phyloP scores from a whole-genome alignment of 2,113 vertebrate species.

The Aspidoscelis tigris region DNA sequence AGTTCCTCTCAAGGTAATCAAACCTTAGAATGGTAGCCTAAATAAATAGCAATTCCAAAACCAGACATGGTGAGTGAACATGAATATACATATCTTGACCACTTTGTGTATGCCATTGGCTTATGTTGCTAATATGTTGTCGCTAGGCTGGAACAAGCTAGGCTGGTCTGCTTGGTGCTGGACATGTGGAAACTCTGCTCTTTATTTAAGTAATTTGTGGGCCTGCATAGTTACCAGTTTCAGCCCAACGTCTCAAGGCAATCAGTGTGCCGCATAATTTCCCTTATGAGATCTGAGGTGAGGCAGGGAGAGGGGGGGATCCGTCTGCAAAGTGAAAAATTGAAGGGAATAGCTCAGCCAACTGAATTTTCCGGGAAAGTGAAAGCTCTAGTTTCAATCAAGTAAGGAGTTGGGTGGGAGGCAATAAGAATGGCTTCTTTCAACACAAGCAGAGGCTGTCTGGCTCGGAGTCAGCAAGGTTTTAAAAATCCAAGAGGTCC shows the following conservation, averaged over 20 bases:
- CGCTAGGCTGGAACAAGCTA: background rate
- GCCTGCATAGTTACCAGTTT: slow-evolving; percentile 46
- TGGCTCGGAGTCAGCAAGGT: slow-evolving; percentile 67
- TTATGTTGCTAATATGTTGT: slow-evolving; percentile 32
- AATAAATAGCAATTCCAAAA: slow-evolving; percentile 7
- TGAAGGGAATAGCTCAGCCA: slow-evolving; percentile 63
- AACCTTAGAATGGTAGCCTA: background rate
- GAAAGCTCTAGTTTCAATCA: slow-evolving; percentile 73
- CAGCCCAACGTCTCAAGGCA: slow-evolving; percentile 38
- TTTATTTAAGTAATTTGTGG: slow-evolving; percentile 33
- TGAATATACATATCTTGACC: slow-evolving; percentile 17
- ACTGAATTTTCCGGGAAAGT: slow-evolving; percentile 73
- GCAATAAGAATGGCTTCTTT: slow-evolving; percentile 75
- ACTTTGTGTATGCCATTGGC: background rate
- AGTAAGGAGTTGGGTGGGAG: slow-evolving; percentile 34
- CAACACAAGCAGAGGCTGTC: slow-evolving; percentile 61
- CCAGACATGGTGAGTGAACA: background rate
- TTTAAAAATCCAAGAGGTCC: slow-evolving; percentile 69
- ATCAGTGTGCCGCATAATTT: slow-evolving; percentile 64
- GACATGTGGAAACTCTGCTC: slow-evolving; percentile 13
- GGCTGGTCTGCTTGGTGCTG: background rate
- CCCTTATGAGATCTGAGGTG: slow-evolving; percentile 44
- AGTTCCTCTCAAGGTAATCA: background rate
- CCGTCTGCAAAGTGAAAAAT: slow-evolving; percentile 68
- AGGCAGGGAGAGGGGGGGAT: slow-evolving; percentile 33